These are phyloP conservation scores for Eulemur mongoz DNA, from an alignment of 2,797 vertebrate species.

Conservation along the genomic window DNA sequence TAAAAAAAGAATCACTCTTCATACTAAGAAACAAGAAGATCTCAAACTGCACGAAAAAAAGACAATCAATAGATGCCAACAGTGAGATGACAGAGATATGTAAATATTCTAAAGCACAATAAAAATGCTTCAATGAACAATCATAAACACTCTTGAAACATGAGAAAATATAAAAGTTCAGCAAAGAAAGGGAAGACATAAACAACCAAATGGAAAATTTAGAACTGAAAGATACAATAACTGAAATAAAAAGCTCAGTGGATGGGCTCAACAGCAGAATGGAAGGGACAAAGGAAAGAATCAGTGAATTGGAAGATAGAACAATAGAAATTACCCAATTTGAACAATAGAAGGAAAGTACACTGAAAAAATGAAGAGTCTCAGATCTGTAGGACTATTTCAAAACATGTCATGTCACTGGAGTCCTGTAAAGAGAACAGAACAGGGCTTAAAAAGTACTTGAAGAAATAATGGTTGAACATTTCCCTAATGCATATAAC, in stretches of 20 bases:
- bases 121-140: not conserved
- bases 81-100: not conserved
- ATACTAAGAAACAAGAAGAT: not conserved
- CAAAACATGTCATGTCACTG: not conserved
- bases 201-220: not conserved
- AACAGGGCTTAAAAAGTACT: not conserved
- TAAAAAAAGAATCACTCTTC: not conserved
- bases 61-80: not conserved
- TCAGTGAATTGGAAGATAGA: not conserved
- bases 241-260: not conserved
- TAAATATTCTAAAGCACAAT: constrained; percentile 5
- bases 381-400: not conserved
- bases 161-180: not conserved
- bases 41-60: not conserved
- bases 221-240: not conserved
- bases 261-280: not conserved
- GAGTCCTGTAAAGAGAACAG: not conserved
- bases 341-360: not conserved
- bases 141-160: not conserved
- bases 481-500: not conserved
- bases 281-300: not conserved
- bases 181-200: not conserved
- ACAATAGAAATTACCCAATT: not conserved
- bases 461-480: not conserved
- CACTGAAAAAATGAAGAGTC: not conserved